A percentile compares a stretch with the other conserved stretches of the same genome.
Conservation (phyloP, 2,113 vertebrate species). For the Centrocercus urophasianus region DNA sequence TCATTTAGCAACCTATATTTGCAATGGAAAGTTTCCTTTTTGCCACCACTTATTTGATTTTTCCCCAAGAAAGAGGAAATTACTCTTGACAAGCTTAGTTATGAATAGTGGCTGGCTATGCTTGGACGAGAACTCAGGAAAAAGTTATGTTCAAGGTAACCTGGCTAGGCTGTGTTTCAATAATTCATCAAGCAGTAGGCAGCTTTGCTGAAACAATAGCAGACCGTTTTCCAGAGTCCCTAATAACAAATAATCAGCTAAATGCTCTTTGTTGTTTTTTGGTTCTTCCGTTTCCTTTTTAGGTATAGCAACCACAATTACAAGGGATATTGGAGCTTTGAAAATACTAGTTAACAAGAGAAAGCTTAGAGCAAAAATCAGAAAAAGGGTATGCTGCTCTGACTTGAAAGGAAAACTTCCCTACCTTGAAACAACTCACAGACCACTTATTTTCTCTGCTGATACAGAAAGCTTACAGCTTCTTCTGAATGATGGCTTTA, state of each 20-base stretch:
- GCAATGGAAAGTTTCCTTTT: constrained; percentile 35
- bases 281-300: neutral
- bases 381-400: neutral
- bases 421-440: neutral
- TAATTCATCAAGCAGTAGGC: neutral
- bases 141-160: constrained; percentile 34
- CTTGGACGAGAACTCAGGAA: constrained; percentile 48
- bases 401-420: neutral
- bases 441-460: neutral
- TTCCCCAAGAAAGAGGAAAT: constrained; percentile 62
- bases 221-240: neutral
- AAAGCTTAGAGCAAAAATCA: neutral
- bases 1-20: constrained; percentile 28
- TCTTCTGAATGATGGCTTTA: neutral
- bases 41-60: constrained; percentile 38
- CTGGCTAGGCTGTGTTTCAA: neutral
- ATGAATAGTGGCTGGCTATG: constrained; percentile 38
- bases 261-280: neutral
- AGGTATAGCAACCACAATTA: neutral
- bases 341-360: neutral
- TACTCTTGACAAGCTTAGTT: constrained; percentile 45
- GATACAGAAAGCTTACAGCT: neutral
- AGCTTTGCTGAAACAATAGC: constrained; percentile 15
- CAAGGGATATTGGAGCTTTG: neutral
- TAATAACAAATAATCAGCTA: neutral